phyloP scores from a whole-genome alignment of 2,113 vertebrate species.

The Gila orcuttii region DNA sequence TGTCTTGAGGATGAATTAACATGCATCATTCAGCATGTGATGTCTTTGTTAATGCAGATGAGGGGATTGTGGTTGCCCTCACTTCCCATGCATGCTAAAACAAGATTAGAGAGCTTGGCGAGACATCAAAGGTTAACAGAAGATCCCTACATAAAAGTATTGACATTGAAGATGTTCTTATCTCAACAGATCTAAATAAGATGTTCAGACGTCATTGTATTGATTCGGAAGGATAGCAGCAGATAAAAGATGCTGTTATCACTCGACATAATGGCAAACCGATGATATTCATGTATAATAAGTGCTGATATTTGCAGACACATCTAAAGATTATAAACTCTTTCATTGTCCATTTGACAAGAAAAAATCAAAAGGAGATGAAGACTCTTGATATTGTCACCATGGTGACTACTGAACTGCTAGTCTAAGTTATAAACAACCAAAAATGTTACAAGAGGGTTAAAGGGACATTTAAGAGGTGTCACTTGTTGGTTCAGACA shows the following conservation, averaged over 20 bases:
- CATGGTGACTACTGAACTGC: neutral
- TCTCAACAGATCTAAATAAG: conserved; percentile 39
- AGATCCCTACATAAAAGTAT: conserved; percentile 2
- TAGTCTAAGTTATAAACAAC: neutral
- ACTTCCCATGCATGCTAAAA: conserved; percentile 26
- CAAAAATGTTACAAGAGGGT: neutral
- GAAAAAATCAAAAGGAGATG: neutral
- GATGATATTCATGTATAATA: conserved; percentile 11
- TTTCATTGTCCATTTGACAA: neutral
- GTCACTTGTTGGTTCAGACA: neutral
- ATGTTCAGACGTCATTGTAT: neutral
- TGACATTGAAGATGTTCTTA: conserved; percentile 38
- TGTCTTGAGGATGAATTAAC: conserved; percentile 39
- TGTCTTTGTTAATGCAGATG: conserved; percentile 42
- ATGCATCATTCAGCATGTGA: conserved; percentile 34
- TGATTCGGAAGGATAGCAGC: conserved; percentile 3
- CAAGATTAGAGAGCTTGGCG: conserved; percentile 27
- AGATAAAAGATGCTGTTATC: neutral
- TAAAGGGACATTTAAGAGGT: neutral
- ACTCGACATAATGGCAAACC: neutral
- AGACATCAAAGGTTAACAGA: conserved; percentile 44
- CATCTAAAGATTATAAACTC: neutral
- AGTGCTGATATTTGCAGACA: neutral
- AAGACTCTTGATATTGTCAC: neutral
- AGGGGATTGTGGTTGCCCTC: conserved; percentile 16